phyloP scores from a whole-genome alignment of 2,113 vertebrate species.

The Crotophaga sulcirostris region DNA sequence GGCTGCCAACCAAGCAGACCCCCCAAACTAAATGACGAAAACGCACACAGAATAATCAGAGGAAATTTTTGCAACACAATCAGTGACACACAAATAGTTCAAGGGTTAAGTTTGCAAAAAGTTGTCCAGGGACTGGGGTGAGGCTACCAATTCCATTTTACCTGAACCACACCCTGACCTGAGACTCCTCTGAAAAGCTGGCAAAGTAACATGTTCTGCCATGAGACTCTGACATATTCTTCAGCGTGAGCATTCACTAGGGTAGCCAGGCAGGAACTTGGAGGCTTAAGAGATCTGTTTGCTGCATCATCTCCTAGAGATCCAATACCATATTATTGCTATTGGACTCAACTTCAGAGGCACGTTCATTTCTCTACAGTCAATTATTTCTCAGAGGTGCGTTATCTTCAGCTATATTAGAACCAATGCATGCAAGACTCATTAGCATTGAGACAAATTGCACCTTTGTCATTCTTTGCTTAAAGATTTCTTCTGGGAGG shows the following conservation, averaged over 20 bases:
- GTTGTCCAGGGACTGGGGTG: neutral
- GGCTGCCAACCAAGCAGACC: neutral
- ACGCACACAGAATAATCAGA: neutral
- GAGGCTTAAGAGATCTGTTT: neutral
- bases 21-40: neutral
- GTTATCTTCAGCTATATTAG: neutral
- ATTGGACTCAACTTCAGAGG: neutral
- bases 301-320: neutral
- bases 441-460: constrained; percentile 21
- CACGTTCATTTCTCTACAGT: neutral
- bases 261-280: neutral
- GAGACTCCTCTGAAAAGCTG: neutral
- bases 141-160: neutral
- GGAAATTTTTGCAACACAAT: neutral
- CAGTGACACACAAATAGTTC: neutral
- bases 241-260: neutral
- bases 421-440: constrained; percentile 22
- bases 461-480: neutral
- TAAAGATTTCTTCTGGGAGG: neutral
- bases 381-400: constrained; percentile 13
- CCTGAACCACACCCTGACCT: neutral
- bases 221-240: neutral
- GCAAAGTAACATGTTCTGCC: neutral
- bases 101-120: neutral
- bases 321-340: neutral